These are phyloP conservation scores for Colletes collaris DNA, from an alignment of 2,888 invertebrate species.

Conservation along the genomic window DNA sequence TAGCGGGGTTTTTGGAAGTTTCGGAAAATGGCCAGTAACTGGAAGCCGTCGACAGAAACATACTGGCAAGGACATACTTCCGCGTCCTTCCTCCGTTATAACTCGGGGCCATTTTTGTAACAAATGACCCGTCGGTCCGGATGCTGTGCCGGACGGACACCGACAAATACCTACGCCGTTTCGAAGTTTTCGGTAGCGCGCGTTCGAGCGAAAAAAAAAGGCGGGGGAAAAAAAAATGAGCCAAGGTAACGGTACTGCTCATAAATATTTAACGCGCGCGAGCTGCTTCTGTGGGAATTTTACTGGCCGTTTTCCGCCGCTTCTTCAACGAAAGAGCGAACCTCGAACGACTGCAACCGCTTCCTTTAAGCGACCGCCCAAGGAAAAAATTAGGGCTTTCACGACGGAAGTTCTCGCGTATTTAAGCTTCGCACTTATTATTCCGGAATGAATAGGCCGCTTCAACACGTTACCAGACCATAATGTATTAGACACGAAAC, in stretches of 20 bases:
- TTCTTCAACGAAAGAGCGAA: slow-evolving; percentile 18
- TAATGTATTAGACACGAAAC: too few species aligned
- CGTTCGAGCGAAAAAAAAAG: neutral
- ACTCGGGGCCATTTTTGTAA: slow-evolving; percentile 66
- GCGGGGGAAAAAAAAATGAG: slow-evolving; percentile 7
- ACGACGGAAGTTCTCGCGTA: neutral
- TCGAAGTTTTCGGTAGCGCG: slow-evolving; percentile 56
- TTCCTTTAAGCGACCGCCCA: neutral
- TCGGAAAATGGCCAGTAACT: slow-evolving; percentile 30
- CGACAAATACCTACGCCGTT: slow-evolving; percentile 65
- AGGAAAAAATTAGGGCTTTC: slow-evolving; percentile 18
- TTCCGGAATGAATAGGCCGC: neutral
- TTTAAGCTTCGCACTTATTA: neutral
- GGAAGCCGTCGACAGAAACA: slow-evolving; percentile 48
- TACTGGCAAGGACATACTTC: slow-evolving; percentile 54
- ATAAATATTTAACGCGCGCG: slow-evolving; percentile 52
- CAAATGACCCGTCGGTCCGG: slow-evolving; percentile 65
- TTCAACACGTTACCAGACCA: neutral
- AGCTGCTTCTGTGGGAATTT: slow-evolving; percentile 33
- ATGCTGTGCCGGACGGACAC: slow-evolving; percentile 62
- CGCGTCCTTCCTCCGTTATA: slow-evolving; percentile 55
- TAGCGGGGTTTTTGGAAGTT: slow-evolving; percentile 27
- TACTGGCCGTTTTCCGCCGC: slow-evolving; percentile 7
- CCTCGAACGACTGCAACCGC: neutral
- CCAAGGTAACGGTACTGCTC: slow-evolving; percentile 31